Conservation (phyloP, 2,797 vertebrate genomes). For the Phataginus tetradactyla region DNA sequence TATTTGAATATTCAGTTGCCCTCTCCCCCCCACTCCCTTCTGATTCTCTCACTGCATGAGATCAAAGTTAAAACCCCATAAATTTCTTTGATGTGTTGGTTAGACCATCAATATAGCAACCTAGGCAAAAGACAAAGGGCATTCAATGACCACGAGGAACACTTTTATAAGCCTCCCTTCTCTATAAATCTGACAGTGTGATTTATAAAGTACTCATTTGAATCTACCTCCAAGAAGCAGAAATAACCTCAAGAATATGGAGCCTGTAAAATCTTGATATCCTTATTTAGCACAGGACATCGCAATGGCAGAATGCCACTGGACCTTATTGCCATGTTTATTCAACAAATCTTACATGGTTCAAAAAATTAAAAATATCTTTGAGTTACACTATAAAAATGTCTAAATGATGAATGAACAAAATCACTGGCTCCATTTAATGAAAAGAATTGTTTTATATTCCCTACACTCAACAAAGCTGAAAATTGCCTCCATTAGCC, state of each 20-base stretch:
- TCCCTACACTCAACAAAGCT: background rate
- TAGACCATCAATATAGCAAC: constrained; percentile 81
- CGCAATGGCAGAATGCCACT: background rate
- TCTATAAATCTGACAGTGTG: constrained; percentile 84
- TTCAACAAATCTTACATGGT: background rate
- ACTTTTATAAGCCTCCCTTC: constrained; percentile 81
- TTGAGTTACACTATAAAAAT: background rate
- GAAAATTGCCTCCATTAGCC: constrained; percentile 5
- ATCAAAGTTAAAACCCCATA: constrained; percentile 75
- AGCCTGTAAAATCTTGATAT: constrained; percentile 53
- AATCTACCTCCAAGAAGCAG: constrained; percentile 51
- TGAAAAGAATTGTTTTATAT: constrained; percentile 31
- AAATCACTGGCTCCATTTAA: background rate
- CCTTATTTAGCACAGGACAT: constrained; percentile 8
- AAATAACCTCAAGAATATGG: constrained; percentile 55
- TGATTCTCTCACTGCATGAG: constrained; percentile 53
- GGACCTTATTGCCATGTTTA: background rate
- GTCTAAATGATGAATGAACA: constrained; percentile 29
- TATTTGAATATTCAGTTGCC: background rate
- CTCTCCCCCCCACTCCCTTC: background rate
- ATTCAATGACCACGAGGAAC: constrained; percentile 83
- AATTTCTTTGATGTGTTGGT: constrained; percentile 77
- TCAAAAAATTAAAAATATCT: constrained; percentile 21
- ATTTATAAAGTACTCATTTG: constrained; percentile 81
- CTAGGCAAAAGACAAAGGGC: constrained; percentile 80